Percentiles rank a stretch among this genome's conserved stretches.
Evolutionary conservation across 2,113 vertebrate genomes (phyloP).

Genomic region (Halcyon malimbica): DNA sequence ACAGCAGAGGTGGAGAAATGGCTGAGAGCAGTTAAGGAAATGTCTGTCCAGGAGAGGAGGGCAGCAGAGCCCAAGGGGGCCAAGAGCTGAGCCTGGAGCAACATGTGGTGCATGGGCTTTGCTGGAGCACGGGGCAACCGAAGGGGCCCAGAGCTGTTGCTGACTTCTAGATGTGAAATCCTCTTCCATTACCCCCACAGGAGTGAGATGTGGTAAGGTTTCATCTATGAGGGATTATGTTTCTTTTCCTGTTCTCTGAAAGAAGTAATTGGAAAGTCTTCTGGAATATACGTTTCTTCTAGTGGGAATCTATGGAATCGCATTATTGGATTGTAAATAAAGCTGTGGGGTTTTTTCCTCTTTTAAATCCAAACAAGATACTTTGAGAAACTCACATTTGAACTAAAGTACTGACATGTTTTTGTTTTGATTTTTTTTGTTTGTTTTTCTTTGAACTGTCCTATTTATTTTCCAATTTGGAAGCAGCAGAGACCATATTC

Average conservation of each 20-base stretch:
- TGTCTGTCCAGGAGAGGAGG: neutral
- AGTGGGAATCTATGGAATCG: neutral
- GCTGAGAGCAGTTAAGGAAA: neutral
- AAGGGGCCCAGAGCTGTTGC: no score
- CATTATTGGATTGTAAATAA: neutral
- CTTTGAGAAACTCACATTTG: neutral
- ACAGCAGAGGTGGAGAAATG: neutral
- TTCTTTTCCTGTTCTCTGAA: neutral
- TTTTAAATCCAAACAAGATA: neutral
- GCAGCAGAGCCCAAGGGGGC: neutral
- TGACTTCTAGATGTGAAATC: neutral
- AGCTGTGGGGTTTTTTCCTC: neutral
- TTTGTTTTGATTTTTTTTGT: neutral
- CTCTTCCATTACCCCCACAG: neutral
- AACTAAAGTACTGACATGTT: neutral
- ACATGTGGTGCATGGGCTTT: accelerated
- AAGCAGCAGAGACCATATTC: neutral
- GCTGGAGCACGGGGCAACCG: accelerated
- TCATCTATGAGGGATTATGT: neutral
- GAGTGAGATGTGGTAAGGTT: neutral
- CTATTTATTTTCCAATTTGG: neutral
- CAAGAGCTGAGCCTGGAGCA: neutral
- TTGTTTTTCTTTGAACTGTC: no score
- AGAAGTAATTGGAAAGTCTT: neutral
- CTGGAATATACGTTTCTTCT: neutral